Evolutionary conservation across 2,797 vertebrate genomes (phyloP).

Genomic region (Acanthopagrus latus): DNA sequence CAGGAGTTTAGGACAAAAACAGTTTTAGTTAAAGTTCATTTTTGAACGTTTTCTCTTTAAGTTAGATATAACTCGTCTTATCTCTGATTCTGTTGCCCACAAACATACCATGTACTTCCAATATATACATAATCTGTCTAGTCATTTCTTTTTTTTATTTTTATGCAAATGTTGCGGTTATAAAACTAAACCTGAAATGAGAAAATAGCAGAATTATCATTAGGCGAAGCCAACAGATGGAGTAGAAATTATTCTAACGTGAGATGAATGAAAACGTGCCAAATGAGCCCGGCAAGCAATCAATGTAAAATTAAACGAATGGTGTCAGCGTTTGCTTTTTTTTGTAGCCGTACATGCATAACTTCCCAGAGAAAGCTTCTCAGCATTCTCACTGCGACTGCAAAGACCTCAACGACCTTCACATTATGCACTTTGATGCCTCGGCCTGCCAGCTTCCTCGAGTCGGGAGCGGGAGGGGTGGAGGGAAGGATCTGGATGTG

Average conservation of each 20-base stretch:
- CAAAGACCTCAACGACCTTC: slow-evolving; percentile 45
- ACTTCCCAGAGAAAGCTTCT: slow-evolving; percentile 31
- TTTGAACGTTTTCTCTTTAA: no score
- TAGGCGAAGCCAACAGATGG: slow-evolving; percentile 58
- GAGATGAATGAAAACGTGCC: slow-evolving; percentile 27
- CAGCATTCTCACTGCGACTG: not conserved
- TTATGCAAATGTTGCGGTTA: slow-evolving; percentile 18
- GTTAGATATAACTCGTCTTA: no score
- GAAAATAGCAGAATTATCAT: slow-evolving; percentile 35
- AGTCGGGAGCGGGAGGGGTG: slow-evolving; percentile 12
- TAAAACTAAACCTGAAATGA: slow-evolving; percentile 46
- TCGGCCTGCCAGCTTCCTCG: not conserved
- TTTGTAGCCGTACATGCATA: not conserved
- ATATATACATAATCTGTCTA: no score
- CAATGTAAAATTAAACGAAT: slow-evolving; percentile 20
- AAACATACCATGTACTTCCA: no score
- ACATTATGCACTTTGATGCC: slow-evolving; percentile 50
- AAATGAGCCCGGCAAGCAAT: slow-evolving; percentile 32
- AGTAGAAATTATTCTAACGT: slow-evolving; percentile 28
- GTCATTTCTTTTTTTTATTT: no score
- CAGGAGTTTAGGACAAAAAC: no score
- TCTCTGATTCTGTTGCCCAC: no score
- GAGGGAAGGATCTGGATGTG: not conserved
- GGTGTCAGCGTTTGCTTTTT: slow-evolving; percentile 10
- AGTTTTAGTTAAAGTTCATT: no score